These are phyloP conservation scores for Suricata suricatta DNA, from an alignment of 2,113 vertebrate species.

Conservation along the genomic window DNA sequence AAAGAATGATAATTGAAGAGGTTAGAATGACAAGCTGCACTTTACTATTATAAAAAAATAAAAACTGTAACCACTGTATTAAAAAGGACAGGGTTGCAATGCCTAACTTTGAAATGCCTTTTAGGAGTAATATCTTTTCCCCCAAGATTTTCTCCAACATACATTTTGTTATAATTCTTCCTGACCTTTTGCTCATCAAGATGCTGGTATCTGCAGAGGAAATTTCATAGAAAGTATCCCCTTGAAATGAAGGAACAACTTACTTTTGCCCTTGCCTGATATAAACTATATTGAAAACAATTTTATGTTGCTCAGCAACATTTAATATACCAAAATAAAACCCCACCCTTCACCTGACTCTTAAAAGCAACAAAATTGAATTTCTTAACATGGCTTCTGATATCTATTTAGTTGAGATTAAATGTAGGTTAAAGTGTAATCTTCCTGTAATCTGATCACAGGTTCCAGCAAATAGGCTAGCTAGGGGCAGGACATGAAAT, in stretches of 20 bases:
- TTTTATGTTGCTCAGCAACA: slow-evolving; percentile 49
- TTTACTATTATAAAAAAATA: slow-evolving; percentile 36
- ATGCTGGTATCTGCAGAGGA: slow-evolving; percentile 55
- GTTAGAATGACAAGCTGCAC: slow-evolving; percentile 6
- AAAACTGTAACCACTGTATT: background rate
- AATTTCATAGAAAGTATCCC: slow-evolving; percentile 62
- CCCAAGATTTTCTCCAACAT: slow-evolving; percentile 55
- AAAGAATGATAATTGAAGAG: slow-evolving; percentile 74
- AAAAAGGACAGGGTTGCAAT: slow-evolving; percentile 18
- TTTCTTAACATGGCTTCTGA: slow-evolving; percentile 69
- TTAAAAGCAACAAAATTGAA: slow-evolving; percentile 71
- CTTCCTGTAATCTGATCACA: slow-evolving; percentile 73
- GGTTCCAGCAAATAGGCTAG: slow-evolving; percentile 25
- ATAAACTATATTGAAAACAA: slow-evolving; percentile 76
- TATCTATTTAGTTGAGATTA: slow-evolving; percentile 63
- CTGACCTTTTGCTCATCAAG: slow-evolving; percentile 55
- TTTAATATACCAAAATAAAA: slow-evolving; percentile 74
- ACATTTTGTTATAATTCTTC: slow-evolving; percentile 63
- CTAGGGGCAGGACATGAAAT: slow-evolving; percentile 30
- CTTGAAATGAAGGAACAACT: slow-evolving; percentile 64
- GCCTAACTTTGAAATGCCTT: slow-evolving; percentile 53
- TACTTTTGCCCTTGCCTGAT: slow-evolving; percentile 69
- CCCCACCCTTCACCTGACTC: slow-evolving; percentile 31
- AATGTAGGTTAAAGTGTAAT: slow-evolving; percentile 71
- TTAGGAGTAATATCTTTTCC: slow-evolving; percentile 39